Evolutionary conservation across 2,113 vertebrate genomes (phyloP).

Genomic region (Anarhynchus alexandrinus): DNA sequence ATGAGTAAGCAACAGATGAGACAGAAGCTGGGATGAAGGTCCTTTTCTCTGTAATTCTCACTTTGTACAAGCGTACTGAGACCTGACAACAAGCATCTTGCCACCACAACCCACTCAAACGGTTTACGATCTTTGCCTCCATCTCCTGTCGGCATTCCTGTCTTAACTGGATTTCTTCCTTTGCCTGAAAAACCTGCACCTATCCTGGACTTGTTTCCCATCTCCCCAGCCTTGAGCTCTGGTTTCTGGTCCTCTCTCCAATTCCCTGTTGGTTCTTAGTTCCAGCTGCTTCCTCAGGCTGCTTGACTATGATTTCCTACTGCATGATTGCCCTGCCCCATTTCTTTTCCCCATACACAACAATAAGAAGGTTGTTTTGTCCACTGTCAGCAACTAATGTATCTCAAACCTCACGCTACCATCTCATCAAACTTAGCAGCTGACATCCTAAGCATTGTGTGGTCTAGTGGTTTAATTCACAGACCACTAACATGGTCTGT

Average conservation of each 20-base stretch:
- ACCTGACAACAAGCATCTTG: not conserved
- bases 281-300: not conserved
- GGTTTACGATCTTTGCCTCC: fast-evolving
- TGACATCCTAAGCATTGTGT: not conserved
- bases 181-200: not conserved
- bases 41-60: not conserved
- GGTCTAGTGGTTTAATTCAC: not conserved
- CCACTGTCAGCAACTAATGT: not conserved
- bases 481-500: not conserved
- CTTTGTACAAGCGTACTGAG: not conserved
- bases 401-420: not conserved
- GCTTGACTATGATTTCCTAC: not conserved
- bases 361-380: not conserved
- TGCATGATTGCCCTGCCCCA: not conserved
- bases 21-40: not conserved
- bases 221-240: not conserved
- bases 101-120: not conserved
- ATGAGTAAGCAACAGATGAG: not conserved
- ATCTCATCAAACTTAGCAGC: not conserved
- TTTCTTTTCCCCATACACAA: not conserved
- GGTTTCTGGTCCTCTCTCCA: not conserved
- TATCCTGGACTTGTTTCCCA: not conserved
- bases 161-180: not conserved
- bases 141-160: not conserved
- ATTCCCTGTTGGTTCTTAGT: not conserved